Evolutionary conservation across 2,797 vertebrate genomes (phyloP).

Genomic region (Helarctos malayanus): DNA sequence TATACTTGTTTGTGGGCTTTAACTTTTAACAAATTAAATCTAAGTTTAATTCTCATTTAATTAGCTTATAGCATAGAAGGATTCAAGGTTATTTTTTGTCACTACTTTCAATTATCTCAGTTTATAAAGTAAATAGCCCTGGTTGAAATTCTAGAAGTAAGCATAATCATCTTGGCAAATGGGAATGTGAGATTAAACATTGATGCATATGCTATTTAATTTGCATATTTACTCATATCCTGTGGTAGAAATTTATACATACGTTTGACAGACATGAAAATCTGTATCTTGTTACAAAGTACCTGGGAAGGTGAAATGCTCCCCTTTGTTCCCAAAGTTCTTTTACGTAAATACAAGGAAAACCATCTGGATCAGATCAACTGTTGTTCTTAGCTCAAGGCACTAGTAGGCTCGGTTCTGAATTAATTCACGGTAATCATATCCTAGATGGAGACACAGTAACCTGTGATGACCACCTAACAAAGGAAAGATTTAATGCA

Average conservation of each 20-base stretch:
- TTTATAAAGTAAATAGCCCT: conserved; percentile 56
- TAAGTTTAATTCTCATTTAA: conserved; percentile 62
- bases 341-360: not conserved
- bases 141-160: conserved; percentile 58
- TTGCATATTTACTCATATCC: conserved; percentile 38
- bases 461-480: conserved; percentile 1
- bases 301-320: not conserved
- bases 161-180: conserved; percentile 64
- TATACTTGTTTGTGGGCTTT: conserved; percentile 52
- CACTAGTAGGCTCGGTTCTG: not conserved
- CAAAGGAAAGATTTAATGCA: conserved; percentile 27
- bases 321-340: not conserved
- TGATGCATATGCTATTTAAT: not conserved
- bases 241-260: conserved; percentile 13
- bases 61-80: conserved; percentile 47
- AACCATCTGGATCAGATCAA: not conserved
- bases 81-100: conserved; percentile 18
- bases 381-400: not conserved
- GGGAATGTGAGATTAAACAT: conserved; percentile 32
- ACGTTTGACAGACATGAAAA: not conserved
- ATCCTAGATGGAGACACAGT: not conserved
- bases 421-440: conserved; percentile 24
- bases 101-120: conserved; percentile 44
- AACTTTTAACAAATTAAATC: conserved; percentile 53
- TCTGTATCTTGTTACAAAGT: not conserved